phyloP scores from a whole-genome alignment of 2,113 vertebrate genomes.

The Osmerus mordax region DNA sequence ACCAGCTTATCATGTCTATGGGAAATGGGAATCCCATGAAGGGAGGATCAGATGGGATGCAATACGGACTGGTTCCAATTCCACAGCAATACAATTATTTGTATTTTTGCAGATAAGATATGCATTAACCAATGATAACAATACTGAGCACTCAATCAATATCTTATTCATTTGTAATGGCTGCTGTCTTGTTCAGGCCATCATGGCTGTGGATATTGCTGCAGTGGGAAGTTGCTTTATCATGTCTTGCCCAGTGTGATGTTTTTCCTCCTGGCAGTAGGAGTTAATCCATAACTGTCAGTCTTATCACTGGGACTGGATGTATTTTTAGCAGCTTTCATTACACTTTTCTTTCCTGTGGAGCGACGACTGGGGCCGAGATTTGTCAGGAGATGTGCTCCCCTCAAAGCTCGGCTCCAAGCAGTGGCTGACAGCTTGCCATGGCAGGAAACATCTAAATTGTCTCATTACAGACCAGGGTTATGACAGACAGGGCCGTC shows the following conservation, averaged over 20 bases:
- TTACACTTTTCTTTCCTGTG: slow-evolving; percentile 54
- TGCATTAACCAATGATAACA: slow-evolving; percentile 44
- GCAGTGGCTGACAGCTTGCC: slow-evolving; percentile 57
- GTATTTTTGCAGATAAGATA: slow-evolving; percentile 55
- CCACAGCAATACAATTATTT: slow-evolving; percentile 53
- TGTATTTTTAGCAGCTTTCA: slow-evolving; percentile 73
- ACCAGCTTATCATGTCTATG: slow-evolving; percentile 42
- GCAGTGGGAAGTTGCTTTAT: slow-evolving; percentile 27
- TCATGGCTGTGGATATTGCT: slow-evolving; percentile 16
- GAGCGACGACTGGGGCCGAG: slow-evolving; percentile 51
- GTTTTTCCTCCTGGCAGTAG: slow-evolving; percentile 39
- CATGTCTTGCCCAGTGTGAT: slow-evolving; percentile 33
- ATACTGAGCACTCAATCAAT: slow-evolving; percentile 38
- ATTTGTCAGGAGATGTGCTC: slow-evolving; percentile 61
- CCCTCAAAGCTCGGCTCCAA: slow-evolving; percentile 45
- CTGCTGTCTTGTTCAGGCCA: slow-evolving; percentile 19
- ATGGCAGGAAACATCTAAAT: slow-evolving; percentile 70
- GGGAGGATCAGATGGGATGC: slow-evolving; percentile 49
- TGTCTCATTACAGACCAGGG: slow-evolving; percentile 68
- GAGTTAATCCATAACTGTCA: slow-evolving; percentile 63
- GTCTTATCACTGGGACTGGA: slow-evolving; percentile 46
- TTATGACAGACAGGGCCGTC: slow-evolving; percentile 60
- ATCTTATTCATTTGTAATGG: slow-evolving; percentile 35
- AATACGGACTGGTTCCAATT: slow-evolving; percentile 49
- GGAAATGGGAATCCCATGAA: slow-evolving; percentile 41